phyloP scores from a whole-genome alignment of 2,888 invertebrate genomes.

The Ephialtes manifestator region DNA sequence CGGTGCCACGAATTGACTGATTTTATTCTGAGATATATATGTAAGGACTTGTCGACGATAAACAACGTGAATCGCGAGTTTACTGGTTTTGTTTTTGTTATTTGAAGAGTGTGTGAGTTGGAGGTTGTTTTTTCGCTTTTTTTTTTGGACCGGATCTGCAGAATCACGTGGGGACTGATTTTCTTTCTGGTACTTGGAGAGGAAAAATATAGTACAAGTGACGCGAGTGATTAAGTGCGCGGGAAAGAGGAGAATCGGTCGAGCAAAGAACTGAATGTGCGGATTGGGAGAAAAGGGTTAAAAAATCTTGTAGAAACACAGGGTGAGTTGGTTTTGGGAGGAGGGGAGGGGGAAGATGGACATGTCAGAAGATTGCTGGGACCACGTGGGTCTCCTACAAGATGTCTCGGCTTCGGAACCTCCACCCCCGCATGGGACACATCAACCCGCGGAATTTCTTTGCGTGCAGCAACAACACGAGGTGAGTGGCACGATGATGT shows the following conservation, averaged over 20 bases:
- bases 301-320: not conserved
- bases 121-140: too few relatives aligned
- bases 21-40: constrained; percentile 24
- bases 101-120: not conserved
- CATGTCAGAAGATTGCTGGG: constrained; percentile 85
- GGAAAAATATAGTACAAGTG: not conserved
- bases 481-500: constrained; percentile 39
- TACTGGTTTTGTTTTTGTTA: not conserved
- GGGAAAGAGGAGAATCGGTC: constrained; percentile 15
- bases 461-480: constrained; percentile 78
- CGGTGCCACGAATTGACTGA: constrained; percentile 9
- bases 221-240: constrained; percentile 1
- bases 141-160: not conserved
- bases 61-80: constrained; percentile 19
- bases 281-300: not conserved
- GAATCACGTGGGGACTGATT: not conserved
- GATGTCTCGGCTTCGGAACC: constrained; percentile 82
- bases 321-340: not conserved
- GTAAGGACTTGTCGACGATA: not conserved
- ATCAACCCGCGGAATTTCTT: constrained; percentile 71
- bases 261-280: not conserved
- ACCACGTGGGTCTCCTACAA: constrained; percentile 85
- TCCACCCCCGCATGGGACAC: constrained; percentile 74
- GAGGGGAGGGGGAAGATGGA: constrained; percentile 77
- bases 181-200: not conserved